Evolutionary conservation across 2,113 vertebrate species (phyloP), one percentile per base, ranked within the genome.

Genomic region (Litocranius walleri): DNA sequence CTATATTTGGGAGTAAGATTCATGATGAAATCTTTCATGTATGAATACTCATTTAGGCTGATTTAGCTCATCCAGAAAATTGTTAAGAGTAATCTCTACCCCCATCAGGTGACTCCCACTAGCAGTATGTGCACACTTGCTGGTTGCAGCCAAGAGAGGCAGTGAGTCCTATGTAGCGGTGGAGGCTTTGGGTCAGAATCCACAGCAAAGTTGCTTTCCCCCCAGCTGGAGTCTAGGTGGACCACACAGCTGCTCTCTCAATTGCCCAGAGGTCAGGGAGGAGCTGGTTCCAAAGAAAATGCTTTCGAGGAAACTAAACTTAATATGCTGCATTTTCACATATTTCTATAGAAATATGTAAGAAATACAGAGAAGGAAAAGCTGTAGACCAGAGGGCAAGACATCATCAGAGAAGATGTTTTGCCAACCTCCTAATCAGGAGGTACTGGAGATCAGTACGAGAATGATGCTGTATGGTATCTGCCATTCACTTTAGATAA

Each of bases 61-160:
- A 95, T 57, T 87, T 62, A 62, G 25, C n/a, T 90, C 88, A 94
- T 78, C 33, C 84, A 90, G 78, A 96, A 96, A 78, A 48, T 17
- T 21, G n/a, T 67, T 56, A 88, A 88, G 57, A 93, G 61, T 5
- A 71, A 84, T 52, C 29, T 29, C 14, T 12, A 85, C 30, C 7
- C 57, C 29, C 8, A 48, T 29, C 87, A 40, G 12, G 17, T 83
- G 23, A 64, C 30, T 25, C 12, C 43, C 27, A 84, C 54, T 21
- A 93, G 29, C 19, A 14, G 25, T 21, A 23, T 23, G 56, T 83
- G 90, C 59, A 88, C 30, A 83, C 30, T 67, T 86, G 25, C 5
- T 27, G 14, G 33, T 13, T 90, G 16, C 40, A 43, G 13, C 19
- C n/a, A 67, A 78, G 1, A 77, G 27, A 83, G 21, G 64, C 45